Evolutionary conservation across 1,140 invertebrate species (phyloP).

Genomic region (Drosophila insularis): DNA sequence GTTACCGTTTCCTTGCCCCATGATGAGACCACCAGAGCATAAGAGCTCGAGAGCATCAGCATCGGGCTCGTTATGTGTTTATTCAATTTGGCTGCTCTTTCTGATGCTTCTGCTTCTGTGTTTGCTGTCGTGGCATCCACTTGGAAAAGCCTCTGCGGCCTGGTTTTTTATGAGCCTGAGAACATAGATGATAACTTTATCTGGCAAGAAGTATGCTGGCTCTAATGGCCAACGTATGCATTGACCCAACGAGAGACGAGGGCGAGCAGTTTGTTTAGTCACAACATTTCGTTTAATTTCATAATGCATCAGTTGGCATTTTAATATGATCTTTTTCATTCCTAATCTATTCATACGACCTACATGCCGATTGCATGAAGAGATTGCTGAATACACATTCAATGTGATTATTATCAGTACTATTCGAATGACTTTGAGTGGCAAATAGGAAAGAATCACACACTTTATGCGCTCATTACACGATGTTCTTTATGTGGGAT

Average conservation of each 20-base stretch:
- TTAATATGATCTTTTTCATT: constrained; percentile 1
- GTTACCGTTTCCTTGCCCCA: constrained; percentile 29
- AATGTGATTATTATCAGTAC: constrained; percentile 24
- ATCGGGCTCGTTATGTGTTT: constrained; percentile 76
- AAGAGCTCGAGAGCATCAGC: constrained; percentile 18
- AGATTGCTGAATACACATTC: constrained; percentile 22
- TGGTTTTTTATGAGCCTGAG: constrained; percentile 51
- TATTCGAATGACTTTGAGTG: constrained; percentile 29
- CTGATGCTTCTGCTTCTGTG: constrained; percentile 20
- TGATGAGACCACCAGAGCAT: constrained; percentile 9
- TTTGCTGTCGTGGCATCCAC: constrained; percentile 32
- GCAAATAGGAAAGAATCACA: constrained; percentile 45
- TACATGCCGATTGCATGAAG: background rate
- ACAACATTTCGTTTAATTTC: background rate
- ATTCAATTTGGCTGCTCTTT: constrained; percentile 65
- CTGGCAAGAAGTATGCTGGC: constrained; percentile 31
- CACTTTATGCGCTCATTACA: constrained; percentile 26
- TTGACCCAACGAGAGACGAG: background rate
- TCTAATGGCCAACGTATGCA: constrained; percentile 50
- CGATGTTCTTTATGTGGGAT: constrained; percentile 37
- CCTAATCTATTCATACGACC: background rate
- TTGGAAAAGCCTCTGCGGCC: constrained; percentile 40
- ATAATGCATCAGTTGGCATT: constrained; percentile 7
- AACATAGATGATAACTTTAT: constrained; percentile 60
- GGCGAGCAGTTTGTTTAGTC: background rate